Percentiles rank a stretch among this genome's conserved stretches.
Conservation (phyloP, 2,888 invertebrate genomes). For the Nemoura dubitans region DNA sequence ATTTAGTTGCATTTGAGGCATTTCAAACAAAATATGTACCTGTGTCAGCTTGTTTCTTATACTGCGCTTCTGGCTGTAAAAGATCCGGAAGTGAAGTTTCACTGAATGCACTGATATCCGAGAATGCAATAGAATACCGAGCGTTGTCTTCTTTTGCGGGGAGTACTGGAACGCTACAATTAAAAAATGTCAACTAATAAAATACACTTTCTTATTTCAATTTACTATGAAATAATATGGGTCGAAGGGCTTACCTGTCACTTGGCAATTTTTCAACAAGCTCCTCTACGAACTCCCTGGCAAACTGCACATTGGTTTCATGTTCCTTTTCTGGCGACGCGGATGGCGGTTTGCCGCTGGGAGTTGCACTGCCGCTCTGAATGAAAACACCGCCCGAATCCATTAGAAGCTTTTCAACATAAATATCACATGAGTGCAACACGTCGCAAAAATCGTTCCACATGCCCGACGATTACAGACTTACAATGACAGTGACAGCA, state of each 20-base stretch:
- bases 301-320: constrained; percentile 50
- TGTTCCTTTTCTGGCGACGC: constrained; percentile 46
- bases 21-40: constrained; percentile 35
- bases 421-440: not conserved
- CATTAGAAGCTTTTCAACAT: not conserved
- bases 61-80: constrained; percentile 48
- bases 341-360: constrained; percentile 26
- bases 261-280: constrained; percentile 48
- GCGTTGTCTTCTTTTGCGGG: not conserved
- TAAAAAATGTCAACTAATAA: constrained; percentile 1
- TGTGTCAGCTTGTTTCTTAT: constrained; percentile 50
- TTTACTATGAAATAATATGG: not conserved
- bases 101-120: not conserved
- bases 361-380: constrained; percentile 45
- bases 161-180: not conserved
- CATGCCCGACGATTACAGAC: not conserved
- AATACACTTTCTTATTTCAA: too few species aligned
- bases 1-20: not conserved
- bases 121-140: not conserved
- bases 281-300: constrained; percentile 52
- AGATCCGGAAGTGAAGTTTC: constrained; percentile 49
- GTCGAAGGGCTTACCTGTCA: constrained; percentile 44
- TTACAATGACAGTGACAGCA: not conserved
- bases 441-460: not conserved
- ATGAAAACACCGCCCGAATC: constrained; percentile 22